Conservation (phyloP, 2,113 vertebrate genomes). For the Bostrychus sinensis region DNA sequence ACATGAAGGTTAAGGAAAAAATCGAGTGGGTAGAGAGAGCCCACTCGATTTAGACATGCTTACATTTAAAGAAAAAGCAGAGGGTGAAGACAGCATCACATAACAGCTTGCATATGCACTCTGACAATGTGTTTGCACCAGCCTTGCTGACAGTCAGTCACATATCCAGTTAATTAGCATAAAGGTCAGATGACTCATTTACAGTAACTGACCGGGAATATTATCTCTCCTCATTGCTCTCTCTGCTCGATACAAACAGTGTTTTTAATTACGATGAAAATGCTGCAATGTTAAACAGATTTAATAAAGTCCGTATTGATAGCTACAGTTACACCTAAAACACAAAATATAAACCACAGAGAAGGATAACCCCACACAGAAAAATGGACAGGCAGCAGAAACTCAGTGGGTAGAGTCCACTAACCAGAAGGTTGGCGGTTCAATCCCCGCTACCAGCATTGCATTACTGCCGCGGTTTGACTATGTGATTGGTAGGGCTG, state of each 20-base stretch:
- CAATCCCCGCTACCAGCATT: too few relatives aligned
- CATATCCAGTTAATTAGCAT: constrained; percentile 9
- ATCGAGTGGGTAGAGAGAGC: constrained; percentile 31
- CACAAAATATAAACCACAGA: neutral
- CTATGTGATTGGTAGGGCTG: too few relatives aligned
- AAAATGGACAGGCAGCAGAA: too few relatives aligned
- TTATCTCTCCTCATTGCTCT: neutral
- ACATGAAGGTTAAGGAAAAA: constrained; percentile 45
- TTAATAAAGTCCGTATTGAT: constrained; percentile 11
- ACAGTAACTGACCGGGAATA: constrained; percentile 12
- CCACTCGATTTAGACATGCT: constrained; percentile 42
- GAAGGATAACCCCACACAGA: too few relatives aligned
- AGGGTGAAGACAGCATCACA: neutral
- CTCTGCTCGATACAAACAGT: neutral
- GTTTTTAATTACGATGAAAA: neutral
- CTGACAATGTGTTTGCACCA: neutral
- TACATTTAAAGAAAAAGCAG: constrained; percentile 22
- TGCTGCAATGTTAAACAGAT: neutral
- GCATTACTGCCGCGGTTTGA: too few relatives aligned
- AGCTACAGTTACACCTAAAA: neutral
- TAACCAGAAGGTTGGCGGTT: too few relatives aligned
- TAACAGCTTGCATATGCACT: constrained; percentile 7
- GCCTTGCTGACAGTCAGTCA: neutral
- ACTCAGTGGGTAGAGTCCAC: too few relatives aligned
- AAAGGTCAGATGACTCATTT: constrained; percentile 11